Base-by-base conservation (phyloP, 1,140 invertebrate genomes). In the Mamestra configurata region DNA sequence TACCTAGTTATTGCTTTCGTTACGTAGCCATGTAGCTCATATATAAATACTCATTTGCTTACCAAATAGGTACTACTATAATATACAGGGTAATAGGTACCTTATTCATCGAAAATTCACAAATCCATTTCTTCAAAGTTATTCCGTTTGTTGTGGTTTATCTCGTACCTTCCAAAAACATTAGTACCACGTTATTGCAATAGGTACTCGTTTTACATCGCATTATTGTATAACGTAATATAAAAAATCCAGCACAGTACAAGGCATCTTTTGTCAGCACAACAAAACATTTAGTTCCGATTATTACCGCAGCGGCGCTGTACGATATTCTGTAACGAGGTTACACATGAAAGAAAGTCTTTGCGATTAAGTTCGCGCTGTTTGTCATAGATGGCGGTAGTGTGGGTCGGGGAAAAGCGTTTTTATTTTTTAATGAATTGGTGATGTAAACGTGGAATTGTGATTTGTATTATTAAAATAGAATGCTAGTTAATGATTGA, bases 241-340 rank as follows among this genome's bases (percentile, higher is more conserved):
- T 15, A 27, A 13, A 11, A 55, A 22, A 22, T 15, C 6, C 10
- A 24, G 22, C 22, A 27, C 66, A 40, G 20, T 37, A 46, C 66
- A 46, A 70, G 61, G 40, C 66, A 40, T 70, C 66, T 70, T 70
- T 70, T 70, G 66, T 70, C 66, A 27, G 43, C 37, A 27, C 20
- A 70, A 43, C 37, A 70, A 70, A 70, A 70, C 66, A 70, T 37
- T 46, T 70, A 70, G 66, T 70, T n/a, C 13, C 66, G 20, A 49
- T 27, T 70, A 49, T 49, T 70, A 49, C 66, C 66, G 15, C 40
- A 4, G 40, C 24, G 66, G 66, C 66, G 66, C 66, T 70, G 40
- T n/a, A 10, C 20, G 35, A 13, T 22, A 27, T 43, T 49, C 40
- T 70, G 66, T 70, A 70, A 70, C 66, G 13, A 43, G 40, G 66